A percentile compares a stretch with the other conserved stretches of the same genome.
phyloP scores from a whole-genome alignment of 2,113 vertebrate genomes.

The Gallinago media region DNA sequence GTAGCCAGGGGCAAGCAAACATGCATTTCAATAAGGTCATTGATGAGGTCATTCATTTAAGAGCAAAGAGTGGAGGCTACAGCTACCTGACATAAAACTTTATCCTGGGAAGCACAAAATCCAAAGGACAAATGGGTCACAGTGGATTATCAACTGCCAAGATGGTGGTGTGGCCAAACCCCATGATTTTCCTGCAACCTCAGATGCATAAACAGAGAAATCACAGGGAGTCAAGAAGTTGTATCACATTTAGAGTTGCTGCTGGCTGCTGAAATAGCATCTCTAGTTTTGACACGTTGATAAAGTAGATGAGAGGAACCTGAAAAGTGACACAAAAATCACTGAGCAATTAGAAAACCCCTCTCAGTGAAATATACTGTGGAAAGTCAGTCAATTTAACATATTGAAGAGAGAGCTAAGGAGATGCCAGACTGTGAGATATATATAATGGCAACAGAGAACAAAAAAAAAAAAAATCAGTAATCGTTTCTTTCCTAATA shows the following conservation, averaged over 20 bases:
- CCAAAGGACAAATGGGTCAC: neutral
- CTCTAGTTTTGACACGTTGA: neutral
- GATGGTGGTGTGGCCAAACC: neutral
- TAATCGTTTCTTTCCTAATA: neutral
- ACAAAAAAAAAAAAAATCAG: neutral
- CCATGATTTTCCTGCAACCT: neutral
- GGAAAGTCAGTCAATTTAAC: neutral
- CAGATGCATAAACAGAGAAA: neutral
- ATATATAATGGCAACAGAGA: neutral
- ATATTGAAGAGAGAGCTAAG: neutral
- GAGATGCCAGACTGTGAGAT: neutral
- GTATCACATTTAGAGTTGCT: neutral
- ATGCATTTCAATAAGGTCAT: conserved; percentile 40
- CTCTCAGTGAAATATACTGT: neutral
- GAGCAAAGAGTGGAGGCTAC: neutral
- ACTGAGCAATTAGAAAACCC: neutral
- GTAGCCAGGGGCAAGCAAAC: neutral
- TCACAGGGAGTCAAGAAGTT: neutral
- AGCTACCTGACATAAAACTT: neutral
- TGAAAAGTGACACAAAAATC: neutral
- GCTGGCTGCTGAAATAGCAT: neutral
- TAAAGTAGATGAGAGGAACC: neutral
- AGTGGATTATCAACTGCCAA: neutral
- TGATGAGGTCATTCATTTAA: neutral
- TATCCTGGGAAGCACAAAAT: neutral